These are phyloP conservation scores for Todus mexicanus DNA, from an alignment of 2,797 vertebrate genomes.

Conservation along the genomic window DNA sequence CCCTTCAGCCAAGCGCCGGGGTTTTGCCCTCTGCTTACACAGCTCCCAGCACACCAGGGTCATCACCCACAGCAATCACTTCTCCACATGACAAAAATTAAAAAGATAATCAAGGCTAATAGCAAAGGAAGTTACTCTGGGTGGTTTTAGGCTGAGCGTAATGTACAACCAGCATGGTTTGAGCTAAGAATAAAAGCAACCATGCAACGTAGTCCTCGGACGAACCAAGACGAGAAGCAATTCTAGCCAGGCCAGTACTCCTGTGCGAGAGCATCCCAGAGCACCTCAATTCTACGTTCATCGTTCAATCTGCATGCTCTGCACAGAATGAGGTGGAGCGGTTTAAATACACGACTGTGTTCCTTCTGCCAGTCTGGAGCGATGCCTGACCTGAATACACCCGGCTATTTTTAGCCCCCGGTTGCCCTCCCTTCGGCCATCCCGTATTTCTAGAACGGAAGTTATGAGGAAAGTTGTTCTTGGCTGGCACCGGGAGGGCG, in stretches of 20 bases:
- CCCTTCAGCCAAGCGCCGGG: neutral
- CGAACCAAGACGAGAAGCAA: neutral
- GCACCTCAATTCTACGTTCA: neutral
- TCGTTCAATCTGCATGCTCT: neutral
- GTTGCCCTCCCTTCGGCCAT: neutral
- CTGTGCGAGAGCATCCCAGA: neutral
- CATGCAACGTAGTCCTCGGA: fast-evolving
- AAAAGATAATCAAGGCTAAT: neutral
- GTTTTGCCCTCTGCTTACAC: neutral
- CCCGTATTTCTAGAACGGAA: neutral
- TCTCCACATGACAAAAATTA: neutral
- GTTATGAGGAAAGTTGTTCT: slow-evolving; percentile 18
- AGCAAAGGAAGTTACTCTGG: neutral
- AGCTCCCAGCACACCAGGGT: neutral
- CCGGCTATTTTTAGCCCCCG: neutral
- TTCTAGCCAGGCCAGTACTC: neutral
- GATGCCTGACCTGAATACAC: slow-evolving; percentile 24
- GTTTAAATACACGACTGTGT: neutral
- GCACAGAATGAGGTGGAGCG: neutral
- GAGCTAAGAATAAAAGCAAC: neutral
- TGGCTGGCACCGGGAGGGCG: neutral
- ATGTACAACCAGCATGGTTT: neutral
- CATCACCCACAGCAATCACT: neutral
- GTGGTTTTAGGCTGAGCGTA: neutral
- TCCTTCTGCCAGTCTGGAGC: neutral